These are phyloP conservation scores for Cerceris ruficornis DNA, from an alignment of 2,888 invertebrate genomes.

Conservation along the genomic window DNA sequence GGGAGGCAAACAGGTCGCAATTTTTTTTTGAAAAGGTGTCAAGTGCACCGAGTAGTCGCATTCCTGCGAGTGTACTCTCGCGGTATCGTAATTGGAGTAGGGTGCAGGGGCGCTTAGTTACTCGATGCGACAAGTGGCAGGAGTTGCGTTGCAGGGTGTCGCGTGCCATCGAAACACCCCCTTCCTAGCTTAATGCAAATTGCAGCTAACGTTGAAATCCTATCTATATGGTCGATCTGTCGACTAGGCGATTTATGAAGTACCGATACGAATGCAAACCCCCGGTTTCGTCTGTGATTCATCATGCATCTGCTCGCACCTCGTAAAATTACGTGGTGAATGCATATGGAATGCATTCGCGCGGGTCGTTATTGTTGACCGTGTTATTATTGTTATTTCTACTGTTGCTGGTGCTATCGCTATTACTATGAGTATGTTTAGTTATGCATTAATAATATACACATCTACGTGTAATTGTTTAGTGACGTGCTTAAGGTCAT, in stretches of 20 bases:
- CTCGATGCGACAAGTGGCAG: constrained; percentile 64
- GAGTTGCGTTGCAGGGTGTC: constrained; percentile 39
- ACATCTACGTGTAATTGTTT: no score
- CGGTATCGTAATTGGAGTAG: constrained; percentile 65
- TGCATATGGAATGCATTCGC: constrained; percentile 3
- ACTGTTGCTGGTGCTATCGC: no score
- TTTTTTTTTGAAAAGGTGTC: no score
- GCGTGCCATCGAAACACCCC: constrained; percentile 32
- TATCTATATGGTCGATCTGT: constrained; percentile 27
- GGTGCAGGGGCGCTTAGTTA: constrained; percentile 68
- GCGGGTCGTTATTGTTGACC: no score
- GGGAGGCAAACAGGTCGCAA: not conserved
- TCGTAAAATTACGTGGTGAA: not conserved
- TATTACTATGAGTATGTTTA: no score
- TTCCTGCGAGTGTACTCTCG: not conserved
- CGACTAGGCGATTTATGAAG: constrained; percentile 28
- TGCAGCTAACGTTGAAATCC: constrained; percentile 39
- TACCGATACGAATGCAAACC: constrained; percentile 36
- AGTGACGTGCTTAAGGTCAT: no score
- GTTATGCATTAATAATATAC: no score
- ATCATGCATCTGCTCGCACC: not conserved
- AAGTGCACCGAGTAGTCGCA: no score
- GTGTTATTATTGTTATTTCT: no score
- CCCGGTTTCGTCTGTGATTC: not conserved
- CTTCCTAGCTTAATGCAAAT: constrained; percentile 58